Evolutionary conservation across 2,888 invertebrate species (phyloP), one percentile per base, ranked within the genome.

Genomic region (Cataglyphis altisquamis): DNA sequence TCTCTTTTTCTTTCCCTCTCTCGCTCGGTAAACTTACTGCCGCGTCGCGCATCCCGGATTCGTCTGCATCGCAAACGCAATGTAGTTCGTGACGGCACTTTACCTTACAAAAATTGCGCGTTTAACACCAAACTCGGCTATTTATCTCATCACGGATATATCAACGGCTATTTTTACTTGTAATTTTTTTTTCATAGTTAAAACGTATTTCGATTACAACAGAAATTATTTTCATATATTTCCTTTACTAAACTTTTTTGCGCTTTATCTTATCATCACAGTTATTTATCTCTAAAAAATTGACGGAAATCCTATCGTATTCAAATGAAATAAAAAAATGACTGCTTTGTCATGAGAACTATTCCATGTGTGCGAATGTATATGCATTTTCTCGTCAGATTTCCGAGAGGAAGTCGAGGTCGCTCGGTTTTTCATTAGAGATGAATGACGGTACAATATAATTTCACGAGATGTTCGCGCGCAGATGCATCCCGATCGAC

Each of bases 11-110:
- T 18, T 15, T 12, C 45, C 18, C 4, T 3, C 45, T 48, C 48
- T 48, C 48, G 1, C 64, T 52, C 39, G 39, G 52, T 39, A 67
- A 75, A 64, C 64, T 64, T 64, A 64, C 74, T 63, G 74, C 48
- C 45, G 64, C 48, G 64, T 75, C 74, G 74, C 45, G 63, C 74
- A 63, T 74, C 64, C 63, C 45, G 52, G 74, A 75, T 75, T 48
- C 48, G 15, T 18, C 45, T 25, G 74, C 15, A 48, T 75, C 36
- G 32, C 48, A 18, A 36, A 36, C 48, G 32, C 63, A 52, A 64
- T 64, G 74, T 48, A 75, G 74, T 52, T 64, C 64, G 74, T 52
- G 74, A 52, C 64, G 10, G 32, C 18, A n/a, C 36, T 75, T 48
- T 36, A 21, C 74, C 29, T 36, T 25, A 21, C 48, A 64, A 64